Percentiles rank a stretch among this genome's conserved stretches.
These are phyloP conservation scores for Oreotrochilus melanogaster DNA, from an alignment of 2,113 vertebrate genomes.

Conservation along the genomic window DNA sequence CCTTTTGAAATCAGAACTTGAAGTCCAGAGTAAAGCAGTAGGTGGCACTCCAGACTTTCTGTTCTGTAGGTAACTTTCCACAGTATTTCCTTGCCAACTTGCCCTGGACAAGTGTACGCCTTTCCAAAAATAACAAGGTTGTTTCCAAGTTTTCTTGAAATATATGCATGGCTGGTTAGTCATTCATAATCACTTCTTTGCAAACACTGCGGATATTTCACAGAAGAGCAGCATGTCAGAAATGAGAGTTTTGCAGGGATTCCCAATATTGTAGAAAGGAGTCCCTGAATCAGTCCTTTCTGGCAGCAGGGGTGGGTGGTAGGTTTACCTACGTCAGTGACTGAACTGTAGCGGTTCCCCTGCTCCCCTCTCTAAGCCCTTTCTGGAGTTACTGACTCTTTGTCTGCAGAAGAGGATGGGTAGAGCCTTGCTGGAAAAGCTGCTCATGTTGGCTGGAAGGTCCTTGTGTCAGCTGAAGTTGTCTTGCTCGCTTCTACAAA, in stretches of 20 bases:
- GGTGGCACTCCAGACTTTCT: constrained; percentile 80
- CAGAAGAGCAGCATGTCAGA: constrained; percentile 63
- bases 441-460: neutral
- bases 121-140: constrained; percentile 78
- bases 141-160: constrained; percentile 79
- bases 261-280: constrained; percentile 60
- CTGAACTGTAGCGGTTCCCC: constrained; percentile 55
- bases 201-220: constrained; percentile 67
- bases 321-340: constrained; percentile 64
- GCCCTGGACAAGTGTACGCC: constrained; percentile 58
- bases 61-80: constrained; percentile 38
- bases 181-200: constrained; percentile 78
- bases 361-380: neutral
- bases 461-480: neutral
- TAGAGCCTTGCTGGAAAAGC: neutral
- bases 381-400: neutral
- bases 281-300: constrained; percentile 27
- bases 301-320: constrained; percentile 14
- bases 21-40: constrained; percentile 60
- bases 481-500: neutral
- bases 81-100: constrained; percentile 30
- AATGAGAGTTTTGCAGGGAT: constrained; percentile 67
- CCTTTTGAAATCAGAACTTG: neutral
- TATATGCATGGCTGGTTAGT: constrained; percentile 75
- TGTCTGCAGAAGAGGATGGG: neutral